These are phyloP conservation scores for Microctenopoma lineatum DNA, from an alignment of 2,797 vertebrate species.

Conservation along the genomic window DNA sequence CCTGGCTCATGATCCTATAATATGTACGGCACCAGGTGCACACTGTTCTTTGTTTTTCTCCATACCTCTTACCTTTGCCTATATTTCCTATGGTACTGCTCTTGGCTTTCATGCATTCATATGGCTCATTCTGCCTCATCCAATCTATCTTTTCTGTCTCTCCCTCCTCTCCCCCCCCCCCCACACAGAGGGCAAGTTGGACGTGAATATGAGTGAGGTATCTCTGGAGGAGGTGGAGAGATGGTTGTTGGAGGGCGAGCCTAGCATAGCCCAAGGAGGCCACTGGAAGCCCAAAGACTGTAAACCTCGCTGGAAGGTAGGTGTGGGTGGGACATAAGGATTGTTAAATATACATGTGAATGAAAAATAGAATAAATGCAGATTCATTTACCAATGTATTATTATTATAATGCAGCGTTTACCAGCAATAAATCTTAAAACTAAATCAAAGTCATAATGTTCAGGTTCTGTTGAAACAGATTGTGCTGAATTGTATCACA, in stretches of 20 bases:
- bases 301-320: constrained; percentile 94
- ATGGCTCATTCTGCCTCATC: constrained; percentile 4
- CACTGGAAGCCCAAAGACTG: constrained; percentile 95
- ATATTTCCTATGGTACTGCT: not conserved
- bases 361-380: constrained; percentile 2
- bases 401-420: no score
- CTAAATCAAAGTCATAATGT: no score
- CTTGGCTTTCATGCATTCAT: not conserved
- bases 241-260: constrained; percentile 81
- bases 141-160: not conserved
- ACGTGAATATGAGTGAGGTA: constrained; percentile 95
- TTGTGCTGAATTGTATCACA: no score
- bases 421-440: no score
- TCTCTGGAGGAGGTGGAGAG: constrained; percentile 89
- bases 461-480: no score
- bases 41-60: not conserved
- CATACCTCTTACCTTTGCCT: not conserved
- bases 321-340: constrained; percentile 11
- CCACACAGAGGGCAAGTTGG: constrained; percentile 87
- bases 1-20: constrained; percentile 1
- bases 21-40: not conserved
- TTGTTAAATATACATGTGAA: not conserved
- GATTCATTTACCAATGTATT: not conserved
- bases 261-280: constrained; percentile 85
- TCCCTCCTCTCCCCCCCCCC: not conserved